Base-by-base conservation (phyloP, 2,888 invertebrate species). In the Physocephala rufipes region DNA sequence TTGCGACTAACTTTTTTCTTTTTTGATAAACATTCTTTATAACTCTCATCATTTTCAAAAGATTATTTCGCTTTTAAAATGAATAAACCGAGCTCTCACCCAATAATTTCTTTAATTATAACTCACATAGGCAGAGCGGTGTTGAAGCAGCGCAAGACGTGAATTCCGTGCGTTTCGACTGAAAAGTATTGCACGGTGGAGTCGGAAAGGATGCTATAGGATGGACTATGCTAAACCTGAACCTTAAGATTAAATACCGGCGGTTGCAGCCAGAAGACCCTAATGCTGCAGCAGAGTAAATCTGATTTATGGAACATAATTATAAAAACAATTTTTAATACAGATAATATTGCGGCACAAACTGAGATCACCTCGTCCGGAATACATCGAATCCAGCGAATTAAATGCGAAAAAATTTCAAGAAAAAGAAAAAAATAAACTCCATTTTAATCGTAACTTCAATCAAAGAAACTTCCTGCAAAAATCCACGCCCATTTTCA, bases 391-490 rank as follows among this genome's bases (percentile, higher is more conserved):
- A 64, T 47, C 26, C 26, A 58, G 28, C 36, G 36, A 36, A 19
- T 55, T 12, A 26, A 55, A 13, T n/a, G 51, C 16, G 16, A 66
- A 51, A 36, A 53, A 28, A 53, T n/a, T 7, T 53, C 30, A 36
- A 30, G 15, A 59, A 30, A 30, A 59, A 30, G 16, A 12, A 2
- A 59, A 28, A 55, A 67, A 58, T 19, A 55, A 73, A 68, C 70
- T 73, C 74, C 74, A 76, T 76, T 75, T 76, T 76, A 76, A 76
- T 76, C 76, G 76, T 61, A 61, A 76, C 74, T 76, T 76, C 74
- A 76, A 76, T 76, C 76, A 76, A 76, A 76, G 76, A 76, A 76
- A 74, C 75, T 76, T 74, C 72, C 74, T 69, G 74, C 72, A 36
- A 36, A 4, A 73, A 12, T n/a, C n/a, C n/a, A 76, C 76, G 76